Evolutionary conservation across 2,797 vertebrate species (phyloP).

Genomic region (Chrysocyon brachyurus): DNA sequence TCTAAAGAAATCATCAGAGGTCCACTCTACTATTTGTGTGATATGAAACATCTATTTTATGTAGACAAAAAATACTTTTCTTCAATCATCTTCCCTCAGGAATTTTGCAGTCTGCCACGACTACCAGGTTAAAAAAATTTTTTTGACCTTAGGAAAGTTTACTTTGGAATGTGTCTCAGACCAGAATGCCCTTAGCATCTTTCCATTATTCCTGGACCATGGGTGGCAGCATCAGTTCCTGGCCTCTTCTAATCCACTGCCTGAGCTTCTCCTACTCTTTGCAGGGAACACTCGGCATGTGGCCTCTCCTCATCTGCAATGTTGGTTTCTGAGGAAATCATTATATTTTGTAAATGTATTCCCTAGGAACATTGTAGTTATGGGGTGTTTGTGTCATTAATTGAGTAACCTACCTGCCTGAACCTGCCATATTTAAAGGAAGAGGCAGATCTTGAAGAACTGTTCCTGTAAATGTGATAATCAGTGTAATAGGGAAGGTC

Average conservation of each 20-base stretch:
- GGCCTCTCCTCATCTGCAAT: neutral
- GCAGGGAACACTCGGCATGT: neutral
- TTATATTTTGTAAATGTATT: neutral
- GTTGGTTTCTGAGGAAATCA: neutral
- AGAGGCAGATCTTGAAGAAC: neutral
- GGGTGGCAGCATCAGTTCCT: accelerated
- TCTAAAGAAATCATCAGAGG: slow-evolving; percentile 1
- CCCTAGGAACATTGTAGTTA: neutral
- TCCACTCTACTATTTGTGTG: neutral
- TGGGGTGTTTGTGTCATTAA: neutral
- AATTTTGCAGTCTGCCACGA: neutral
- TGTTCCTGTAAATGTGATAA: neutral
- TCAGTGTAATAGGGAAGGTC: neutral
- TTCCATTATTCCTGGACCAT: neutral
- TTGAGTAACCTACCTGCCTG: neutral
- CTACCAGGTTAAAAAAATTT: neutral
- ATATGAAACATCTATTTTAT: neutral
- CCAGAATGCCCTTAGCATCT: neutral
- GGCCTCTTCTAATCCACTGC: neutral
- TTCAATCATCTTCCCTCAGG: neutral
- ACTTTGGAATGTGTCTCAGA: neutral
- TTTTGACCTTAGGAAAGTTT: neutral
- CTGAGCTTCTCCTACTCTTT: neutral
- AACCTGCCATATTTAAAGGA: neutral
- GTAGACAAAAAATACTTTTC: neutral